Base-by-base conservation (phyloP, 2,888 invertebrate genomes). In the Ophion slaviceki region DNA sequence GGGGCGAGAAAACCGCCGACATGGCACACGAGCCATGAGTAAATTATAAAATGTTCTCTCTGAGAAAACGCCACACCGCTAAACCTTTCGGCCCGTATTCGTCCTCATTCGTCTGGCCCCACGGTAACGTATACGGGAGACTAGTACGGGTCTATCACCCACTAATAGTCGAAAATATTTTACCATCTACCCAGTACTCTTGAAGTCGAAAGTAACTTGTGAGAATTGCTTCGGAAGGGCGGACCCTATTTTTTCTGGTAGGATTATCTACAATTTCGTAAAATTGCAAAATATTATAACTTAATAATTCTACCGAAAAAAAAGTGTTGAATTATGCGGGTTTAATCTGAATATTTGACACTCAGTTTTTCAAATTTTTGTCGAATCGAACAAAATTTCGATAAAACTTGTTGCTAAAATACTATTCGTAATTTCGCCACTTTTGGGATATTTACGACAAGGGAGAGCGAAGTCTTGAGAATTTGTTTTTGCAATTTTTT, bases 1-100 rank as follows among this genome's bases (percentile, higher is more conserved):
- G 53, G 7, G 70, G 36, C 17, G 47, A 45, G 36, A 72, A 24
- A 28, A 59, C 32, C 47, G 28, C 17, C 40, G 40, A 7, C 32
- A 28, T 47, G n/a, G 53, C 59, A 11, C 3, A 14, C 76, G 45
- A 71, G 36, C 17, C 59, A 11, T 64, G 59, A 5, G 66, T 67
- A 61, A 79, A 78, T 82, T 75, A 74, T 78, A 77, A 67, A 81
- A 78, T 62, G 53, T 61, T 8, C 64, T 78, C 36, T 11, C 3
- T n/a, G 57, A 57, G 24, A 64, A 40, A 36, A 17, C 17, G 59
- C 17, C 32, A 77, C 24, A 70, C 28, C 28, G 62, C 62, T 72
- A 62, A 71, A 71, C 64, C 47, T 45, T 62, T 47, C 24, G 17
- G 59, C 59, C 67, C 20, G 68, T 32, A 28, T 53, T 36, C 10